phyloP scores from a whole-genome alignment of 2,797 vertebrate species.

The Strix occidentalis region DNA sequence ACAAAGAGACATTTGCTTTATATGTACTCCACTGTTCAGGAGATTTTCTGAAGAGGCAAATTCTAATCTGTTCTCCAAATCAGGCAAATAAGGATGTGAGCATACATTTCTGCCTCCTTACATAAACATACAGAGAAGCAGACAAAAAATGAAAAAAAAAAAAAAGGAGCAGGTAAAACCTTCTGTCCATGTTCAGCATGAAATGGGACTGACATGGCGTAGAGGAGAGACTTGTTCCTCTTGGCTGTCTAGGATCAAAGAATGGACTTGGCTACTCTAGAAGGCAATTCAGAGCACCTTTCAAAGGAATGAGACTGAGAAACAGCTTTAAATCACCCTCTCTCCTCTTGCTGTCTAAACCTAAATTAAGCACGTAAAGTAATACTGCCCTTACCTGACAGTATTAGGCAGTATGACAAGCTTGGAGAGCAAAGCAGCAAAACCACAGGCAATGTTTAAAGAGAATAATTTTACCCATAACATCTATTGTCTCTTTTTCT shows the following conservation, averaged over 20 bases:
- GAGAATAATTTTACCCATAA: background rate
- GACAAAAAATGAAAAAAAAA: background rate
- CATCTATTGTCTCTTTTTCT: background rate
- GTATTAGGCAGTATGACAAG: background rate
- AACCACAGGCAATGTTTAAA: background rate
- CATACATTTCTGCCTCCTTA: background rate
- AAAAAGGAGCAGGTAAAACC: background rate
- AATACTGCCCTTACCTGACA: background rate
- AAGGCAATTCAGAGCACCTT: background rate
- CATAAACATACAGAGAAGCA: background rate
- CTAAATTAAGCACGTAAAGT: background rate
- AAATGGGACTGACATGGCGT: accelerated
- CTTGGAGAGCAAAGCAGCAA: background rate
- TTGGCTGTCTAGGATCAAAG: background rate
- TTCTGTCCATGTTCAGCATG: background rate
- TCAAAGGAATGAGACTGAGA: background rate
- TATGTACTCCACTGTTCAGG: background rate
- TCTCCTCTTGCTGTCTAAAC: background rate
- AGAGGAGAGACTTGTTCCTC: background rate
- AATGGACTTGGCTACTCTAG: background rate
- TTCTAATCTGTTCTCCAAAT: background rate
- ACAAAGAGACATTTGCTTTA: background rate
- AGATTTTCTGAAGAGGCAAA: background rate
- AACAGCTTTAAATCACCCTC: background rate
- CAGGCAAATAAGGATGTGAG: background rate